Percentiles rank a stretch among this genome's conserved stretches.
phyloP scores from a whole-genome alignment of 2,113 vertebrate genomes.

The Heteronetta atricapilla region DNA sequence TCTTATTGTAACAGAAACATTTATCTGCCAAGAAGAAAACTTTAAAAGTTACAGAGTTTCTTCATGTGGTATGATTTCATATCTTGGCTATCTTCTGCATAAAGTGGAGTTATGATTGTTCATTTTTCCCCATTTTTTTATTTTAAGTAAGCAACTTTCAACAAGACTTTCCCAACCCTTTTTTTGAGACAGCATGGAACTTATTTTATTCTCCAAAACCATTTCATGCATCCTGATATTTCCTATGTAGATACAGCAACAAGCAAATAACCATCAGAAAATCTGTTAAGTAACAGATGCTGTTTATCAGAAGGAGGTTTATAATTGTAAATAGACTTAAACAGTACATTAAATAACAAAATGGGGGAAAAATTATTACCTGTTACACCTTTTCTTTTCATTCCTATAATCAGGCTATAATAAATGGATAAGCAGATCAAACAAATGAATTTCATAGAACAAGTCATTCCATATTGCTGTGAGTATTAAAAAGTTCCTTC shows the following conservation, averaged over 20 bases:
- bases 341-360: neutral
- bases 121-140: neutral
- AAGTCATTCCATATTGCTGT: neutral
- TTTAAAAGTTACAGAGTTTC: neutral
- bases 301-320: neutral
- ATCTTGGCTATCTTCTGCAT: neutral
- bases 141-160: neutral
- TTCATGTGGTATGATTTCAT: neutral
- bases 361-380: rapidly evolving
- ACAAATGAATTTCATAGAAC: neutral
- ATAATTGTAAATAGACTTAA: neutral
- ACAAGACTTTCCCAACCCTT: neutral
- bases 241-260: neutral
- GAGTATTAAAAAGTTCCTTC: neutral
- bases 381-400: neutral
- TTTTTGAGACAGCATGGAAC: neutral
- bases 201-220: neutral
- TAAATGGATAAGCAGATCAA: neutral
- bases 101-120: neutral
- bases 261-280: neutral
- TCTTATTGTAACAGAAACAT: neutral
- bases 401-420: neutral
- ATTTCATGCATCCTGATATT: neutral
- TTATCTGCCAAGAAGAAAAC: neutral
- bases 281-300: neutral